phyloP scores from a whole-genome alignment of 2,888 invertebrate species.

The Pogonocherus hispidulus region DNA sequence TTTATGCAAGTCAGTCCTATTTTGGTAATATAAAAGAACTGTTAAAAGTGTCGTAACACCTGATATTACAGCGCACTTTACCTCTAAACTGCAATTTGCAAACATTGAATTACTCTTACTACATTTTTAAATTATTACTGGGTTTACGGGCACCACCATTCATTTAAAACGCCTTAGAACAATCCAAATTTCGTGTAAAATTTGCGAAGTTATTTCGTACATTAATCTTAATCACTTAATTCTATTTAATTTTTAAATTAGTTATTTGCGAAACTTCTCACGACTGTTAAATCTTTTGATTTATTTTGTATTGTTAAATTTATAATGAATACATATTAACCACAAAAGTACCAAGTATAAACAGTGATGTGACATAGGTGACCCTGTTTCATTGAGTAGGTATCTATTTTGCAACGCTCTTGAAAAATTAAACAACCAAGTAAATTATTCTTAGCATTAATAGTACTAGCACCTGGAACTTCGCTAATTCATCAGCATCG shows the following conservation, averaged over 20 bases:
- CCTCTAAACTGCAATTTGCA: constrained; percentile 10
- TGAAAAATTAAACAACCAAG: no score
- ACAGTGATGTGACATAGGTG: no score
- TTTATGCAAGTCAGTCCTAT: constrained; percentile 26
- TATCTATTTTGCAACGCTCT: no score
- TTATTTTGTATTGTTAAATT: not conserved
- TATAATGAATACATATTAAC: no score
- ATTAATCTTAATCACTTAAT: constrained; percentile 21
- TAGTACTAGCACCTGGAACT: no score
- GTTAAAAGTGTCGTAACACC: constrained; percentile 16
- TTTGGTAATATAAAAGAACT: constrained; percentile 15
- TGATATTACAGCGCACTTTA: constrained; percentile 12
- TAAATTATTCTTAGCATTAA: no score
- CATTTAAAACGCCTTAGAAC: not conserved
- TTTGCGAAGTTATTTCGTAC: constrained; percentile 10
- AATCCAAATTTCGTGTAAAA: constrained; percentile 1
- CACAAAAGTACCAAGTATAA: no score
- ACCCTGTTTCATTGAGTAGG: no score
- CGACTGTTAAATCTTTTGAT: constrained; percentile 9
- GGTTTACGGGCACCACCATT: not conserved
- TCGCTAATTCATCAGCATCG: no score
- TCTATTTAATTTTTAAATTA: constrained; percentile 20
- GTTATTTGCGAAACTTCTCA: constrained; percentile 25
- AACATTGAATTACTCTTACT: not conserved
- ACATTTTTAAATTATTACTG: constrained; percentile 3